Base-by-base conservation (phyloP, 2,113 vertebrate genomes). In the Cairina moschata region DNA sequence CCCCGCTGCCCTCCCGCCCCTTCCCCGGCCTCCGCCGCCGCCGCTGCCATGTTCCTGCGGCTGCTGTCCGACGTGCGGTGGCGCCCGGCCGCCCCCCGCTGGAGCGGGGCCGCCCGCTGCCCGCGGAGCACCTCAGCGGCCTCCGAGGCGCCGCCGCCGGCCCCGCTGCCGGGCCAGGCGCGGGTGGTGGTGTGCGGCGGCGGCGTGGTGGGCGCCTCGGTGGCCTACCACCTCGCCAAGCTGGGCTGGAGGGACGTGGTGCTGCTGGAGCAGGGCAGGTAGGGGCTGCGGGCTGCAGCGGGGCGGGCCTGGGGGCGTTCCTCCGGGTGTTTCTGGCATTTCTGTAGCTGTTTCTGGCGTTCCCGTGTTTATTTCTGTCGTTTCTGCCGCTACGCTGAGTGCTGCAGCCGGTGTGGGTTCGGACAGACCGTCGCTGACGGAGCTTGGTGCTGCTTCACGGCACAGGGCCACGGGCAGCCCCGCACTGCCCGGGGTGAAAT, bases 211-310 rank as follows among this genome's bases (percentile, higher is more conserved):
- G 99, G 99, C n/a, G 99, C 99, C 1, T 99, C 99, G 0, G 99
- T 99, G 85, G 99, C 99, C 0, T 99, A 99, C 96, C 99, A 99
- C 93, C 98, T 99, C 21, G 98, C 99, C 93, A 99, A 98, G 94
- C 98, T 99, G 96, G 99, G 99, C 7, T 99, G 99, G 99, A 99
- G 98, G 56, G 99, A 99, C 76, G 93, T 99, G 18, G 97, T 99
- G 58, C 97, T 99, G 32, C 96, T 99, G 91, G 99, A 99, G 87
- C 99, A 99, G 98, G 99, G 99, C 96, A 99, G 99, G 99, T 99
- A 96, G 98, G 98, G 46, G 46, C 46, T 22, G 46, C 46, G 46
- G 46, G 46, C 40, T 40, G 40, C 46, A 10, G 46, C 46, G 46
- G 46, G 9, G 46, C 46, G 4, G 46, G 46, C 46, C 46, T 21